Conservation (phyloP, 2,113 vertebrate species). For the Hypocryptadius cinnamomeus region DNA sequence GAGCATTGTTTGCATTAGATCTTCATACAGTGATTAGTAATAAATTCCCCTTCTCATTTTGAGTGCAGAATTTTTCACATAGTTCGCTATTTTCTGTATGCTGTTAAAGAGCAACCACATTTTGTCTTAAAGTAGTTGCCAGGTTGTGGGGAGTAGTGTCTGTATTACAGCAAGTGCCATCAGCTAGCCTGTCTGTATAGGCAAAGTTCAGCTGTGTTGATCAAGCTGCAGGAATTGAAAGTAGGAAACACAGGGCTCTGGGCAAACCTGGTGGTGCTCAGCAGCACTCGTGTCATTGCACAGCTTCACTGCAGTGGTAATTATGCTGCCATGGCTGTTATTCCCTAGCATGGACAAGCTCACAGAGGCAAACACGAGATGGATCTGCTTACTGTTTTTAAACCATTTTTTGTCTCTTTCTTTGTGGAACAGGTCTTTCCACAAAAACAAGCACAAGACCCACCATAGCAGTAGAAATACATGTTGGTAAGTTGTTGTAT, state of each 20-base stretch:
- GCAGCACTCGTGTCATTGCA: background rate
- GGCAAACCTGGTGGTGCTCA: background rate
- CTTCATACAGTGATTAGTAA: background rate
- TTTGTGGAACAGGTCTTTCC: background rate
- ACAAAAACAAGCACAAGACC: background rate
- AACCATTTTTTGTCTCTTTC: background rate
- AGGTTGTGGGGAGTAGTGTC: background rate
- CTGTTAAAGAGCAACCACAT: background rate
- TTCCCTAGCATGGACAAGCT: background rate
- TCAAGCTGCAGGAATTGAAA: background rate
- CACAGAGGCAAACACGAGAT: background rate
- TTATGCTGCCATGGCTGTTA: background rate
- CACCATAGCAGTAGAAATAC: background rate
- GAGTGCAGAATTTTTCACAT: background rate
- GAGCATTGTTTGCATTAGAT: background rate
- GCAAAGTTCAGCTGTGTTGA: background rate
- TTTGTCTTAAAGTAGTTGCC: background rate
- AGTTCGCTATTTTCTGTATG: background rate
- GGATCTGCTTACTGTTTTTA: background rate
- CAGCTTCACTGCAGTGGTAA: rapidly evolving
- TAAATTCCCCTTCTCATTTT: background rate
- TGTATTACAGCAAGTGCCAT: background rate
- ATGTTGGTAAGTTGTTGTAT: background rate
- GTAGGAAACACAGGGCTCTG: background rate
- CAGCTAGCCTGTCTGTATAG: background rate